phyloP scores from a whole-genome alignment of 2,113 vertebrate species.

The Pollimyrus isidori region DNA sequence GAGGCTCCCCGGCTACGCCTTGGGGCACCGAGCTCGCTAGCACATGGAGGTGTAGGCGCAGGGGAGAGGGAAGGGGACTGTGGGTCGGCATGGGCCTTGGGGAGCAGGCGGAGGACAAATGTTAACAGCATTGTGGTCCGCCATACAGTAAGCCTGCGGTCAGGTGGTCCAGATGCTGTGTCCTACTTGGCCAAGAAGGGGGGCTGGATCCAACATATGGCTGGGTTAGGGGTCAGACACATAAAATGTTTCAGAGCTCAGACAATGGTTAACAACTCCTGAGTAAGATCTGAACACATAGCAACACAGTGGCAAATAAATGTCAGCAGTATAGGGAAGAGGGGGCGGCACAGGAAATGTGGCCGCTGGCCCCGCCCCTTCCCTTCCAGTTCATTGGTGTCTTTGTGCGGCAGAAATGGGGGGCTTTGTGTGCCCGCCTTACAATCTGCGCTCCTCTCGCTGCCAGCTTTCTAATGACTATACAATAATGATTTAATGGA shows the following conservation, averaged over 20 bases:
- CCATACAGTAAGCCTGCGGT: constrained; percentile 13
- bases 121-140: background rate
- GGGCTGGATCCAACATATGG: constrained; percentile 62
- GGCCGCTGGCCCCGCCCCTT: constrained; percentile 59
- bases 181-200: background rate
- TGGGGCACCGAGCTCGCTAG: background rate
- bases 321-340: constrained; percentile 43
- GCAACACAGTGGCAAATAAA: constrained; percentile 62
- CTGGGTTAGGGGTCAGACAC: constrained; percentile 69
- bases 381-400: constrained; percentile 73
- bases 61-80: background rate
- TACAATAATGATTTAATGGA: constrained; percentile 61
- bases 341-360: constrained; percentile 59
- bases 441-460: constrained; percentile 56
- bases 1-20: background rate
- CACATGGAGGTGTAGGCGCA: background rate
- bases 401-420: constrained; percentile 55
- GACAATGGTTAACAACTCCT: constrained; percentile 66
- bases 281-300: constrained; percentile 72
- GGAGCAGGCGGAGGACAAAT: background rate
- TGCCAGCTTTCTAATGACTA: constrained; percentile 65
- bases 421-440: constrained; percentile 45
- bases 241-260: constrained; percentile 60
- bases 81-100: background rate
- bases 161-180: constrained; percentile 18